Percentiles rank a stretch among this genome's conserved stretches.
Evolutionary conservation across 2,113 vertebrate genomes (phyloP).

Genomic region (Peromyscus leucopus): DNA sequence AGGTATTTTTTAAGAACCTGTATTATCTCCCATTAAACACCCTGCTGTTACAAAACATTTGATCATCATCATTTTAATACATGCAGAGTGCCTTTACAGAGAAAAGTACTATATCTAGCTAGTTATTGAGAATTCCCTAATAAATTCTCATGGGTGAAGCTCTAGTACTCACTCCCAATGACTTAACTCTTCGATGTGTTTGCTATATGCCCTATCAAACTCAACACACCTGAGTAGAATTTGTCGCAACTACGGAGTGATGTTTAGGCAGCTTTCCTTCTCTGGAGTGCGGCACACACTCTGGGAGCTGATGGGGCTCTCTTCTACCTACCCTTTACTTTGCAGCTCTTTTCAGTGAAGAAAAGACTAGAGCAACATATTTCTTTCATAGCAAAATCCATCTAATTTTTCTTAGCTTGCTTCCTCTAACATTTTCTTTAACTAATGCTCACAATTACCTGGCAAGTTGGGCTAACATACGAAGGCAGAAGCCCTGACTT

Average conservation of each 20-base stretch:
- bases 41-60: constrained; percentile 33
- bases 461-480: not conserved
- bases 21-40: constrained; percentile 25
- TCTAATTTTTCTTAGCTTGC: constrained; percentile 9
- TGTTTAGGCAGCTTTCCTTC: constrained; percentile 81
- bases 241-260: constrained; percentile 79
- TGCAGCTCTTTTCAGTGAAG: not conserved
- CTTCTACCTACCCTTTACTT: not conserved
- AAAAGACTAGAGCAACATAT: not conserved
- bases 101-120: constrained; percentile 73
- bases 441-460: not conserved
- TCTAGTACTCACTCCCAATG: constrained; percentile 65
- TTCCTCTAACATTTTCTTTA: not conserved
- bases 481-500: not conserved
- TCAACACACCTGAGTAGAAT: constrained; percentile 69
- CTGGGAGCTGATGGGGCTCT: constrained; percentile 74
- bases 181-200: constrained; percentile 78
- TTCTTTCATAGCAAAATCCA: not conserved
- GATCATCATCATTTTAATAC: constrained; percentile 58
- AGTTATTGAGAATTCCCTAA: constrained; percentile 74
- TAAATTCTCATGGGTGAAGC: constrained; percentile 75
- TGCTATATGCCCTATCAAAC: constrained; percentile 49
- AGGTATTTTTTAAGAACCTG: constrained; percentile 49
- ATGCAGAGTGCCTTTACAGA: constrained; percentile 61
- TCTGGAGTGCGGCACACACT: constrained; percentile 76